Conservation (phyloP, 1,140 invertebrate species). For the Ceratina japonica region DNA sequence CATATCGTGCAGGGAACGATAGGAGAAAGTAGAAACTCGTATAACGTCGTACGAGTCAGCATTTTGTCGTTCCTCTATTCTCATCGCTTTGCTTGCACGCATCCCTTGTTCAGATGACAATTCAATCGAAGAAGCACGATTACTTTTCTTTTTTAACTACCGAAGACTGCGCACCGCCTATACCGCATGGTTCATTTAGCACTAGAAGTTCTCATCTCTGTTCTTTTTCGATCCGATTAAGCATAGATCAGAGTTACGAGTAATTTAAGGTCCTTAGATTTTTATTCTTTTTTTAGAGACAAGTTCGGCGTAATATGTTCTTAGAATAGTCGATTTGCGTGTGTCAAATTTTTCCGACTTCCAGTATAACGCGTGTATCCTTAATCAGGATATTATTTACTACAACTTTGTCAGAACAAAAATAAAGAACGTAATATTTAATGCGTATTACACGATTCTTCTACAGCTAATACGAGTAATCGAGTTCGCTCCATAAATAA, state of each 20-base stretch:
- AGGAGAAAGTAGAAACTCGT: neutral
- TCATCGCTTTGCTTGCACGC: constrained; percentile 14
- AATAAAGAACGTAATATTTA: constrained; percentile 49
- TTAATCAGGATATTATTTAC: constrained; percentile 28
- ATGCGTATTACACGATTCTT: constrained; percentile 23
- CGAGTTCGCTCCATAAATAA: too few relatives aligned
- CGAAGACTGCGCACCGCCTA: constrained; percentile 39
- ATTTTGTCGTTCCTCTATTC: constrained; percentile 17
- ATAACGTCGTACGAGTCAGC: neutral
- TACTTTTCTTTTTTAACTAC: constrained; percentile 27
- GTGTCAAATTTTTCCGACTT: constrained; percentile 9
- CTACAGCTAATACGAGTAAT: neutral
- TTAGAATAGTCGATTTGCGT: constrained; percentile 11
- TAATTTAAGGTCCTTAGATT: constrained; percentile 7
- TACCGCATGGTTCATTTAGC: constrained; percentile 45
- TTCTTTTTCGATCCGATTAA: constrained; percentile 9
- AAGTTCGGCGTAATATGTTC: neutral
- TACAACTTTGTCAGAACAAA: constrained; percentile 34
- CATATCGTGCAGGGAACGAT: constrained; percentile 21
- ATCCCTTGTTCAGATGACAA: constrained; percentile 33
- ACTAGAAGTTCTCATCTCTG: constrained; percentile 22
- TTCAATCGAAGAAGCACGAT: constrained; percentile 42
- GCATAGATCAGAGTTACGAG: constrained; percentile 21
- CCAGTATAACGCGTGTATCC: constrained; percentile 26
- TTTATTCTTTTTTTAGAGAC: neutral